Evolutionary conservation across 2,888 invertebrate genomes (phyloP).

Genomic region (Caenorhabditis sp.): DNA sequence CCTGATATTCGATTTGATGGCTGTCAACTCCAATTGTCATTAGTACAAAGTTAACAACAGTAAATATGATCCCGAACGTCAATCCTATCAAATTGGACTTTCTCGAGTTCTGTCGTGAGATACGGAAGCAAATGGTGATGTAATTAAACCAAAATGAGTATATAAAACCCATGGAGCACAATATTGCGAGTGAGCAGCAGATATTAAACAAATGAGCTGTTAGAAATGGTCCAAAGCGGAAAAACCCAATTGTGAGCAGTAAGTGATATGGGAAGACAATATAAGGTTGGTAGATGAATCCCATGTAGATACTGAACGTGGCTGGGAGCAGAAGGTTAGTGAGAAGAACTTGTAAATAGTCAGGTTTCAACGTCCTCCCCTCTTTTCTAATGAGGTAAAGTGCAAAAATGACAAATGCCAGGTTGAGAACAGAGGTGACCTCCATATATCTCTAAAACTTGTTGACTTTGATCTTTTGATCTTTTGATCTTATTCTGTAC

Average conservation of each 20-base stretch:
- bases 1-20: constrained; percentile 31
- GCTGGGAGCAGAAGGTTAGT: constrained; percentile 46
- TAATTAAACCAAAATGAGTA: constrained; percentile 63
- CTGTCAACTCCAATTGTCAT: constrained; percentile 60
- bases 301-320: constrained; percentile 56
- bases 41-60: constrained; percentile 44
- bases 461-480: too few relatives aligned
- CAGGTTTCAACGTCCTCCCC: constrained; percentile 34
- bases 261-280: constrained; percentile 60
- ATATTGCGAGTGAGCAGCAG: constrained; percentile 54
- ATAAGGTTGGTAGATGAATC: constrained; percentile 58
- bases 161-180: constrained; percentile 59
- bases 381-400: constrained; percentile 30
- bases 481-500: background rate
- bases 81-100: constrained; percentile 35
- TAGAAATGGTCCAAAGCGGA: constrained; percentile 56
- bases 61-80: constrained; percentile 35
- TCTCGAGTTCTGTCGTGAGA: constrained; percentile 22
- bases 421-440: constrained; percentile 34
- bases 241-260: constrained; percentile 51
- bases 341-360: constrained; percentile 55
- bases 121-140: constrained; percentile 52
- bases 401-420: constrained; percentile 9
- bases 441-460: constrained; percentile 53
- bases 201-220: constrained; percentile 62